phyloP scores from a whole-genome alignment of 2,888 invertebrate genomes.

The Lacanobia oleracea region DNA sequence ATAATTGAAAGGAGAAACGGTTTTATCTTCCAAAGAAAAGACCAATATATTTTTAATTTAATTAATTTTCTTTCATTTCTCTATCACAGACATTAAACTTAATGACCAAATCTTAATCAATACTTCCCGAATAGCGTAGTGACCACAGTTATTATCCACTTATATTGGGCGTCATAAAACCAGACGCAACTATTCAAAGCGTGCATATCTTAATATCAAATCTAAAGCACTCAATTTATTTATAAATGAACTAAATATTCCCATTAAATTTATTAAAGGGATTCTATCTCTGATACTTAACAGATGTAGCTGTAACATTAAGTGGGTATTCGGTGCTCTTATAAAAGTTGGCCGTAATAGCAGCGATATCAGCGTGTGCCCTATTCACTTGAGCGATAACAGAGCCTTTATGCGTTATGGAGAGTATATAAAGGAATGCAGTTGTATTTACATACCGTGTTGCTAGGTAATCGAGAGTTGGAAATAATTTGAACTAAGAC shows the following conservation, averaged over 20 bases:
- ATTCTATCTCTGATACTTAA: slow-evolving; percentile 67
- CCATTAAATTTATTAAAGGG: slow-evolving; percentile 67
- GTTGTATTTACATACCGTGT: slow-evolving; percentile 52
- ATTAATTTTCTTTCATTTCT: slow-evolving; percentile 30
- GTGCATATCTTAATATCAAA: slow-evolving; percentile 61
- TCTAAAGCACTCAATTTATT: slow-evolving; percentile 66
- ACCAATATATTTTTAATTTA: slow-evolving; percentile 1
- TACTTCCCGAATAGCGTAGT: slow-evolving; percentile 42
- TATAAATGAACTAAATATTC: slow-evolving; percentile 64
- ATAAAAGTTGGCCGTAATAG: slow-evolving; percentile 64
- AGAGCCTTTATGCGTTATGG: slow-evolving; percentile 74
- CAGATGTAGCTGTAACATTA: slow-evolving; percentile 64
- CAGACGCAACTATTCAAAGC: slow-evolving; percentile 44
- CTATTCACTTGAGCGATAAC: slow-evolving; percentile 81
- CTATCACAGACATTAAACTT: slow-evolving; percentile 27
- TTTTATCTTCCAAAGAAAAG: not conserved
- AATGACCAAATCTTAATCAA: slow-evolving; percentile 39
- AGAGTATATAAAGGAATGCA: slow-evolving; percentile 66
- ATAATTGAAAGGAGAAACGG: not conserved
- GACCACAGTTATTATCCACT: slow-evolving; percentile 50
- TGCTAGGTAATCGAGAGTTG: slow-evolving; percentile 24
- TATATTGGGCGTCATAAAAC: slow-evolving; percentile 58
- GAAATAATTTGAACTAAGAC: slow-evolving; percentile 15
- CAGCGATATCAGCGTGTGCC: slow-evolving; percentile 54
- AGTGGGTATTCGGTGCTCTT: slow-evolving; percentile 58